Percentiles rank a stretch among this genome's conserved stretches.
phyloP scores from a whole-genome alignment of 2,888 invertebrate species.

The Podotricha telesiphe region DNA sequence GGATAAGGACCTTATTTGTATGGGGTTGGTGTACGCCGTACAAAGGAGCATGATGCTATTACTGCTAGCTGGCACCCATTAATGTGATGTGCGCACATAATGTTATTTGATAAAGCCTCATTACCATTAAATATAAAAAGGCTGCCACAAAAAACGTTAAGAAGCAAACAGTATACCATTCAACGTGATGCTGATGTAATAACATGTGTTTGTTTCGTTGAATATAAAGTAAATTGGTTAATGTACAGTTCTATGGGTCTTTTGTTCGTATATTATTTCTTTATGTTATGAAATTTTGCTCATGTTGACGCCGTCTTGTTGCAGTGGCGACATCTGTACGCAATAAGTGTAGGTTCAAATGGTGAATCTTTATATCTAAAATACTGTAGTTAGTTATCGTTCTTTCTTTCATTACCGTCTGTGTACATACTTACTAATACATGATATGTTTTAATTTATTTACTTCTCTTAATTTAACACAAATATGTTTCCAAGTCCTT shows the following conservation, averaged over 20 bases:
- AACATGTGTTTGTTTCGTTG: constrained; percentile 25
- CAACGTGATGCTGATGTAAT: constrained; percentile 27
- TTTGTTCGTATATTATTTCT: not conserved
- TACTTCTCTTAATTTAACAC: too few relatives aligned
- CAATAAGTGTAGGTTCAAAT: too few relatives aligned
- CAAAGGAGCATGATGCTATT: constrained; percentile 78
- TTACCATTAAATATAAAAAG: constrained; percentile 43
- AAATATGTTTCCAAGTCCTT: too few relatives aligned
- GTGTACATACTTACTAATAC: too few relatives aligned
- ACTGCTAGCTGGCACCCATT: constrained; percentile 67
- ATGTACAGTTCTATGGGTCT: constrained; percentile 8
- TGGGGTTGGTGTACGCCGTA: constrained; percentile 77
- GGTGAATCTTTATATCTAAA: too few relatives aligned
- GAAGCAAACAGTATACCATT: constrained; percentile 24
- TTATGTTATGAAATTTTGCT: not conserved
- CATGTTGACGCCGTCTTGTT: not conserved
- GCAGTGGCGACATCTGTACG: too few relatives aligned
- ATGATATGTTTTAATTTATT: too few relatives aligned
- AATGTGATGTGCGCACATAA: constrained; percentile 72
- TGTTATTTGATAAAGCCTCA: constrained; percentile 68
- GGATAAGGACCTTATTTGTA: constrained; percentile 81
- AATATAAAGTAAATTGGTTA: constrained; percentile 15
- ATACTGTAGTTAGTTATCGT: too few relatives aligned
- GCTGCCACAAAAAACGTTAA: constrained; percentile 41
- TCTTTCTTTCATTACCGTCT: too few relatives aligned